Conservation (phyloP, 2,888 invertebrate genomes). For the Metallyticus violacea region DNA sequence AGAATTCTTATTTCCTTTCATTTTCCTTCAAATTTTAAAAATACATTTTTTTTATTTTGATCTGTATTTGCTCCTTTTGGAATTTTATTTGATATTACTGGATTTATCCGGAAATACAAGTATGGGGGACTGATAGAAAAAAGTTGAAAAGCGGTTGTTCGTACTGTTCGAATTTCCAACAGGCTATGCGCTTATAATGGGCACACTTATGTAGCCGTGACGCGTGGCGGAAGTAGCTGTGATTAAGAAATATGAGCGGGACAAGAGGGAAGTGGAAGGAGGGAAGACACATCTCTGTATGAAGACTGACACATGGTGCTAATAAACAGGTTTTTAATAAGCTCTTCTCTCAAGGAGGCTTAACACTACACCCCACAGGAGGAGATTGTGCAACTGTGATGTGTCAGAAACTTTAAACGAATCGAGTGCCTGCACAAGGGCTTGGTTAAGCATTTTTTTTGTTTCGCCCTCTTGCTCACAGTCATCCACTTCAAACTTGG, state of each 20-base stretch:
- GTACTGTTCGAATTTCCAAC: not conserved
- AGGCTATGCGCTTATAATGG: not conserved
- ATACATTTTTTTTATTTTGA: too few relatives aligned
- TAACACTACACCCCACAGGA: not conserved
- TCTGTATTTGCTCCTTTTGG: too few relatives aligned
- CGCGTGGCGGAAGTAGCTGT: not conserved
- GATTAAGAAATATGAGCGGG: not conserved
- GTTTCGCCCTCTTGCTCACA: not conserved
- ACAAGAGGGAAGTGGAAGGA: not conserved
- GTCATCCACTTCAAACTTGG: not conserved
- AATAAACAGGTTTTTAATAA: not conserved
- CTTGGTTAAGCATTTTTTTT: too few relatives aligned
- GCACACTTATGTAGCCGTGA: not conserved
- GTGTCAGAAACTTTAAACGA: not conserved
- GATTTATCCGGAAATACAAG: too few relatives aligned
- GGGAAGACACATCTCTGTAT: not conserved
- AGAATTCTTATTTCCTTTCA: too few relatives aligned
- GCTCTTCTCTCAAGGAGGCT: not conserved
- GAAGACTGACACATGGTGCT: not conserved
- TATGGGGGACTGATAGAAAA: too few relatives aligned
- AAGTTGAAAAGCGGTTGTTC: not conserved
- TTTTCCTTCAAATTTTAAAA: too few relatives aligned
- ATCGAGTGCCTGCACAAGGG: too few relatives aligned
- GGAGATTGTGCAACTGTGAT: not conserved
- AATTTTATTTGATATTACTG: too few relatives aligned